Base-by-base conservation (phyloP, 2,888 invertebrate species). In the Vesta saturnalis region DNA sequence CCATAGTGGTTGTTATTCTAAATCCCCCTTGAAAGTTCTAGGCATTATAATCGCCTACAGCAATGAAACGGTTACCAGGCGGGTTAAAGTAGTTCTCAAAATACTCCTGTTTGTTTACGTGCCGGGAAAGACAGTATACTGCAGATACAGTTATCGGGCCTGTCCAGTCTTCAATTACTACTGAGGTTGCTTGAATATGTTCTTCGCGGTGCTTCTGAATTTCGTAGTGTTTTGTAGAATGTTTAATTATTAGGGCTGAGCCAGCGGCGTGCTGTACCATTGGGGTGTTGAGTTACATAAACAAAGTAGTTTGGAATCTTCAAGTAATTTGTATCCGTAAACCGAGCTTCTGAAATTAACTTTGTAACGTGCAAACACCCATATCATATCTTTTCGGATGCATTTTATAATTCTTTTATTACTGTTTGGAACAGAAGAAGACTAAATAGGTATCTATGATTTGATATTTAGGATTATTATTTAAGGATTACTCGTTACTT, bases 151-250 rank as follows among this genome's bases (percentile, higher is more conserved):
- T 65, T 60, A 73, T 35, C 16, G 61, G 52, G n/a, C 60, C 65
- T 35, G 46, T 16, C 23, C 22, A 22, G 54, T 69, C 67, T 56
- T 74, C 64, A 46, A 70, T 63, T 52, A 60, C 59, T 65, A 74
- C 16, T 46, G 65, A 72, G 21, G 72, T 74, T n/a, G 71, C 70
- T 68, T 74, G 75, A 14, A 73, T 47, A 43, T 72, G 57, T 43
- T 69, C 22, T 23, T 63, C 54, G 22, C 16, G 12, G 23, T 64
- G 68, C 67, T 61, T 69, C 18, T 65, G 47, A 23, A 62, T 46
- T 67, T 65, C 70, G 56, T 58, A 58, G 55, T 69, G 71, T 61
- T 72, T 72, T 72, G 8, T 73, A 14, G 19, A 61, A 22, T 64
- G 39, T n/a, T n/a, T n/a, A n/a, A n/a, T n/a, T n/a, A n/a, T n/a